These are phyloP conservation scores for Rhabdomys dilectus DNA, from an alignment of 2,113 vertebrate genomes.

Conservation along the genomic window DNA sequence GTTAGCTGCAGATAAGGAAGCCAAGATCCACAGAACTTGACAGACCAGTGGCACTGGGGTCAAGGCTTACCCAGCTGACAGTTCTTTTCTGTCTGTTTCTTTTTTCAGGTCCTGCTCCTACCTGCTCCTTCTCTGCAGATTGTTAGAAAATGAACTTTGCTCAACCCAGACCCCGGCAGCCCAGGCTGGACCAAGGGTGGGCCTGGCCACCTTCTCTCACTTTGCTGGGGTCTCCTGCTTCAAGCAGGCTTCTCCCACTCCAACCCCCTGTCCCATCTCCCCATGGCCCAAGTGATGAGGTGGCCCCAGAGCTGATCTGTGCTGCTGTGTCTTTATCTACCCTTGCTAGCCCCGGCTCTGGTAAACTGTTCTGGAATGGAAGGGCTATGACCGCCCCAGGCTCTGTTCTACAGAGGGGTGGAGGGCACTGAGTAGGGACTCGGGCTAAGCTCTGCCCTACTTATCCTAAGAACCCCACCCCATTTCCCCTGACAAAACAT, in stretches of 20 bases:
- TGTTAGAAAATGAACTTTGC: conserved; percentile 78
- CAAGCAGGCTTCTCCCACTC: conserved; percentile 16
- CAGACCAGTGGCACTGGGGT: background rate
- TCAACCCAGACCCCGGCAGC: conserved; percentile 42
- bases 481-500: conserved; percentile 72
- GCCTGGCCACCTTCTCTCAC: conserved; percentile 55
- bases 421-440: conserved; percentile 6
- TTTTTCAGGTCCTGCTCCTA: conserved; percentile 71
- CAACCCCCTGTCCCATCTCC: background rate
- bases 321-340: conserved; percentile 53
- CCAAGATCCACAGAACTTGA: background rate
- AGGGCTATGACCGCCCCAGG: conserved; percentile 31
- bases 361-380: conserved; percentile 49
- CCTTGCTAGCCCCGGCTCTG: conserved; percentile 51
- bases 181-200: conserved; percentile 27
- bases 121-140: conserved; percentile 64
- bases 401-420: background rate
- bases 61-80: conserved; percentile 19
- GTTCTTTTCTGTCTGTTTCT: conserved; percentile 30
- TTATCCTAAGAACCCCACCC: conserved; percentile 26
- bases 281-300: conserved; percentile 14
- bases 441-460: conserved; percentile 32
- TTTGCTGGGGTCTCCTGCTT: conserved; percentile 53
- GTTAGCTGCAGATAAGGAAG: background rate
- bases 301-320: conserved; percentile 43